These are phyloP conservation scores for Endotricha flammealis DNA, from an alignment of 2,888 invertebrate species.

Conservation along the genomic window DNA sequence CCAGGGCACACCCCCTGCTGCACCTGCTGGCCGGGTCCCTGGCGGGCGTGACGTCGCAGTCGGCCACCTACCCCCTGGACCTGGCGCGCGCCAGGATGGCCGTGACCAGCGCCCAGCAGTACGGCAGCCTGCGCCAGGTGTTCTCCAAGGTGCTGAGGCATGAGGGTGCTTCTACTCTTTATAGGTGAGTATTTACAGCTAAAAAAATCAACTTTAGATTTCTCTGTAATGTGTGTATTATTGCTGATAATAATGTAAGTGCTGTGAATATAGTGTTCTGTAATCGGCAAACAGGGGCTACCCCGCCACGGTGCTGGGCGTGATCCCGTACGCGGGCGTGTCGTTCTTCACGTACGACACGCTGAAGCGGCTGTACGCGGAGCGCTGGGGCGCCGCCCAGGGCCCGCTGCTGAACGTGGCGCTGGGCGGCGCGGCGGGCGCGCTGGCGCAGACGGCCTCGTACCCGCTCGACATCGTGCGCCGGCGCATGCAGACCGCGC, in stretches of 20 bases:
- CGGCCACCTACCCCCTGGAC: slow-evolving; percentile 97
- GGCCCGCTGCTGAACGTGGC: slow-evolving; percentile 81
- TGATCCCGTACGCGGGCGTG: slow-evolving; percentile 97
- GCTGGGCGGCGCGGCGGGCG: slow-evolving; percentile 95
- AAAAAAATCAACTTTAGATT: too few species aligned
- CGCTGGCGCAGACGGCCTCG: slow-evolving; percentile 95
- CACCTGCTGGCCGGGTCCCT: slow-evolving; percentile 94
- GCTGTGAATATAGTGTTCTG: too few species aligned
- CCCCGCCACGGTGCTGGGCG: slow-evolving; percentile 93
- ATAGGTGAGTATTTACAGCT: slow-evolving; percentile 17
- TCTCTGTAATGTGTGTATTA: too few species aligned
- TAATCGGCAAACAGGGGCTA: too few species aligned
- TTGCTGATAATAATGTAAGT: too few species aligned
- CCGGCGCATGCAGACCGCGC: slow-evolving; percentile 80
- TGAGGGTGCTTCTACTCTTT: slow-evolving; percentile 80
- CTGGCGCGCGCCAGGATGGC: slow-evolving; percentile 98
- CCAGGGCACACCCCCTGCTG: slow-evolving; percentile 54
- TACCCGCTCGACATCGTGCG: slow-evolving; percentile 97
- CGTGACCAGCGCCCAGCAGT: slow-evolving; percentile 89
- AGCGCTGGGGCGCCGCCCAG: slow-evolving; percentile 40
- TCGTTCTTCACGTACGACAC: slow-evolving; percentile 99
- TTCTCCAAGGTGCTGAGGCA: slow-evolving; percentile 84
- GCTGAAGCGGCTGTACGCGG: slow-evolving; percentile 85
- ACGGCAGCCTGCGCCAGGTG: slow-evolving; percentile 73
- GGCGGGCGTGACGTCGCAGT: slow-evolving; percentile 97